Evolutionary conservation across 2,113 vertebrate genomes (phyloP).

Genomic region (Tiliqua scincoides): DNA sequence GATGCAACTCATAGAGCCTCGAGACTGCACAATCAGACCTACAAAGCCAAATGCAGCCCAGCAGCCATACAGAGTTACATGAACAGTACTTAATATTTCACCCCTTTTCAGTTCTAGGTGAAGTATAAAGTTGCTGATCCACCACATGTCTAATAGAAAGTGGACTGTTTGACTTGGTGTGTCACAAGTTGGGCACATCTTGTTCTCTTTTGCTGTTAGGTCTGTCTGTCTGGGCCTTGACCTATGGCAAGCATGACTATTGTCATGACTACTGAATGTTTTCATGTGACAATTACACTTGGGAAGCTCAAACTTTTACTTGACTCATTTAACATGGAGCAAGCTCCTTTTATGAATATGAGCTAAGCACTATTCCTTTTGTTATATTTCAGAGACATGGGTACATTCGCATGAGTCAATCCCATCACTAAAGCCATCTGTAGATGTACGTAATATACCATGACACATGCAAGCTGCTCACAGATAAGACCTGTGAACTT

Average conservation of each 20-base stretch:
- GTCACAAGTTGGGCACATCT: background rate
- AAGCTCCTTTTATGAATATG: background rate
- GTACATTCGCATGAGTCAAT: conserved; percentile 2
- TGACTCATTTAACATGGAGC: background rate
- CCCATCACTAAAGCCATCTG: background rate
- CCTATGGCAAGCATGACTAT: background rate
- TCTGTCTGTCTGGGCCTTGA: background rate
- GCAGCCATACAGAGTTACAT: background rate
- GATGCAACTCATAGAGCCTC: too few relatives aligned
- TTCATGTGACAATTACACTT: background rate
- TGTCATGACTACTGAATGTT: too few relatives aligned
- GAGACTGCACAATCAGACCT: background rate
- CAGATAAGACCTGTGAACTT: background rate
- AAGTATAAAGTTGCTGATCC: background rate
- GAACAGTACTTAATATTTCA: background rate
- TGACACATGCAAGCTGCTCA: background rate
- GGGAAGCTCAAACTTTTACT: background rate
- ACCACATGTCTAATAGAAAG: background rate
- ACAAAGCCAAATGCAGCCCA: too few relatives aligned
- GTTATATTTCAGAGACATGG: background rate
- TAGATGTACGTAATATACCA: background rate
- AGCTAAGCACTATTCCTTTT: background rate
- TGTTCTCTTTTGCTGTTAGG: background rate
- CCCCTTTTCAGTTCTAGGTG: background rate
- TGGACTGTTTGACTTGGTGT: background rate